Base-by-base conservation (phyloP, 2,113 vertebrate genomes). In the Panthera uncia region DNA sequence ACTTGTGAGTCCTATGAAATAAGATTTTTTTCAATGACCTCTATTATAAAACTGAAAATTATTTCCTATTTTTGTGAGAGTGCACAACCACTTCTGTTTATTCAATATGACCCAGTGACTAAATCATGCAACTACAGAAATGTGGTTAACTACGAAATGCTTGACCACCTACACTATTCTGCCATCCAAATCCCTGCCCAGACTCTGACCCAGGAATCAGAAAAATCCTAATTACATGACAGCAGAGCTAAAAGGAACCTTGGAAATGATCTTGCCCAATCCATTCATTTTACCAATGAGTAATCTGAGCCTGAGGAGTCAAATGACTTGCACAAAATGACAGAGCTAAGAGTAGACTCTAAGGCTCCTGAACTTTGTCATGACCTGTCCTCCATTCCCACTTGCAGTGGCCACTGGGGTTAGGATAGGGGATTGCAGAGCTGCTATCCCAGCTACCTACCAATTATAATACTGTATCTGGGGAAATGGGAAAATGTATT, bases 221-320 rank as follows among this genome's bases (percentile, higher is more conserved):
- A 78, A 94, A 94, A 94, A 76, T 78, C 66, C 82, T 74, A 92
- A 86, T 41, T 71, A 84, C 41, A 84, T 27, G 83, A 89, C 73
- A 82, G 45, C 27, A 87, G 73, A 91, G 16, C 48, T 55, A 71
- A 31, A 71, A 82, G 41, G 66, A 73, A 89, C 21, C 36, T 33
- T 31, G 38, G 65, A 69, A 89, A 89, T n/a, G 38, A 68, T 50
- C 90, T 38, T 84, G 63, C 87, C 41, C 71, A 69, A 69, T 63
- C 41, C 83, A 94, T 41, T 92, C 69, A 84, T 57, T 81, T 82
- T 33, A 84, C 0, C 94, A 41, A 89, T 65, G 55, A 85, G 88
- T 68, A 76, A 85, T 23, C 31, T 38, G 23, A 92, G 66, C 31
- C 66, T 8, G 25, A 52, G 33, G 10, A 84, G 48, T 84, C 78